Base-by-base conservation (phyloP, 2,797 vertebrate genomes). In the Micromesistius poutassou region DNA sequence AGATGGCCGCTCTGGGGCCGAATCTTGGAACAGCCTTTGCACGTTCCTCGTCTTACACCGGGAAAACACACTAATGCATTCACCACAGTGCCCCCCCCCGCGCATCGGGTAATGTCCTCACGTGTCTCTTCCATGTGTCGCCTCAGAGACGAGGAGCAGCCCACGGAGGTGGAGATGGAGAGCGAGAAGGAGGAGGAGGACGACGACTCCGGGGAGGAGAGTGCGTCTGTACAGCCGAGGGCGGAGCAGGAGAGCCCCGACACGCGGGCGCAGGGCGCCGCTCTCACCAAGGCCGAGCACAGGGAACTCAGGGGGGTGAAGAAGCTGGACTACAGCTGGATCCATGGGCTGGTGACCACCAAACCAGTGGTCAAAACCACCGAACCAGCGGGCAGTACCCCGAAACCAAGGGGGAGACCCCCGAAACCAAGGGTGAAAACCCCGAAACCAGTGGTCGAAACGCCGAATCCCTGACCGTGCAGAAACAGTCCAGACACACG, bases 301-400 rank as follows among this genome's bases (percentile, higher is more conserved):
- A 95, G 88, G 80, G 95, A 97, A 82, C 93, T 98, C 85, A 94
- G 91, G 76, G 94, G 91, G 82, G 83, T 98, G 82, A 94, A 93
- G 83, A 97, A 94, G 89, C 86, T 89, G 0, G 96, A 98, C 92
- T 96, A 94, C 78, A 95, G 95, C 88, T 99, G 98, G 30, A 12
- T 71, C 68, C 9, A 3, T 77, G n/a, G 76, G n/a, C 76, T 91
- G 5, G 73, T 89, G 79, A 79, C 89, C 81, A 84, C 84, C 6
- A 92, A 82, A 87, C 55, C 55, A 35, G 5, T 35, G 33, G 33
- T 35, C 33, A 7, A 35, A 5, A 35, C 33, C 33, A 35, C 33
- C 33, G 1, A 35, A 7, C 5, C 5, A 35, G 7, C 7, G 33
- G 33, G 5, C 33, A 35, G 7, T 5, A 35, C 33, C 33, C 33